phyloP scores from a whole-genome alignment of 2,888 invertebrate species.

The Mythimna lalbum region DNA sequence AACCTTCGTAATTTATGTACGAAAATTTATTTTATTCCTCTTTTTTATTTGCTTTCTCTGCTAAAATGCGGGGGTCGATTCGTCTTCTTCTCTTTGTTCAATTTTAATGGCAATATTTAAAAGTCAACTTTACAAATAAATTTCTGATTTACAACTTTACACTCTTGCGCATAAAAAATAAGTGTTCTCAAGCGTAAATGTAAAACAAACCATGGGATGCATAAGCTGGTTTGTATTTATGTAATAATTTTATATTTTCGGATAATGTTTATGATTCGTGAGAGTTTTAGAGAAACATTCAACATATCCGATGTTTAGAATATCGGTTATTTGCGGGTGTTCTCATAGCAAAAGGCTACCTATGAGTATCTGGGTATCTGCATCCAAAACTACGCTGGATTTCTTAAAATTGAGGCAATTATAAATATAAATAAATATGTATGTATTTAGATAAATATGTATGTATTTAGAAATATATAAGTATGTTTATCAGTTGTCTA shows the following conservation, averaged over 20 bases:
- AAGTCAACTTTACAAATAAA: slow-evolving; percentile 41
- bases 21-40: too few relatives aligned
- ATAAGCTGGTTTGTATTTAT: slow-evolving; percentile 22
- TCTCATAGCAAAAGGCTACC: neutral
- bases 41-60: slow-evolving; percentile 16
- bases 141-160: slow-evolving; percentile 37
- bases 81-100: slow-evolving; percentile 33
- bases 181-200: slow-evolving; percentile 42
- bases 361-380: too few relatives aligned
- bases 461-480: too few relatives aligned
- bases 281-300: slow-evolving; percentile 38
- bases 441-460: too few relatives aligned
- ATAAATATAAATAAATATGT: too few relatives aligned
- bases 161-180: slow-evolving; percentile 51
- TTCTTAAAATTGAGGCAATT: too few relatives aligned
- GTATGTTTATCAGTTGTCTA: too few relatives aligned
- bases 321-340: slow-evolving; percentile 21
- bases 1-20: neutral
- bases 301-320: slow-evolving; percentile 35
- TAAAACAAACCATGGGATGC: slow-evolving; percentile 43
- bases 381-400: too few relatives aligned
- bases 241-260: slow-evolving; percentile 40
- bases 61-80: neutral
- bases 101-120: slow-evolving; percentile 29
- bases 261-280: slow-evolving; percentile 42